A percentile compares a stretch with the other conserved stretches of the same genome.
These are phyloP conservation scores for Arenaria interpres DNA, from an alignment of 2,113 vertebrate species.

Conservation along the genomic window DNA sequence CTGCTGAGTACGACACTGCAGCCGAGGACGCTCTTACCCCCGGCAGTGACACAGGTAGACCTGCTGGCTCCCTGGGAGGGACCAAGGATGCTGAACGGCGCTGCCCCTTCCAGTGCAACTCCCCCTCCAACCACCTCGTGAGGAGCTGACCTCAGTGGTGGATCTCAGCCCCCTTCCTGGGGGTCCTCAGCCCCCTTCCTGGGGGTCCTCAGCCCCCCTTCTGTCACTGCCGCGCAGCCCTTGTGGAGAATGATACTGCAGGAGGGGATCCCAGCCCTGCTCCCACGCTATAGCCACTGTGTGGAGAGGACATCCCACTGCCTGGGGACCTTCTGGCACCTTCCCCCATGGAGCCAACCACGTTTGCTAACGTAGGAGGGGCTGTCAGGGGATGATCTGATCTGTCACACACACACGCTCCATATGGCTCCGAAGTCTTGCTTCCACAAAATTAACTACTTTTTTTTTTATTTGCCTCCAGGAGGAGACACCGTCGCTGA, in stretches of 20 bases:
- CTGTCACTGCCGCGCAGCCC: rapidly evolving
- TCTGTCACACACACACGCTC: rapidly evolving
- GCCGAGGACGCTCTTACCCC: rapidly evolving
- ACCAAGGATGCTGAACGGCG: rapidly evolving
- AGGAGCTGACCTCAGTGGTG: rapidly evolving
- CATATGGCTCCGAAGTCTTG: rapidly evolving
- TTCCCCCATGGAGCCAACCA: not conserved
- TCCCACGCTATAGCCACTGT: rapidly evolving
- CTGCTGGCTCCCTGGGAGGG: rapidly evolving
- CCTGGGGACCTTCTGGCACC: not conserved
- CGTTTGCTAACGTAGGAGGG: rapidly evolving
- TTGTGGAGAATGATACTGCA: not conserved
- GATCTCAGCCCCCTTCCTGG: not conserved
- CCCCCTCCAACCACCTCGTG: rapidly evolving
- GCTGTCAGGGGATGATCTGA: not conserved
- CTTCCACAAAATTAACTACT: not conserved
- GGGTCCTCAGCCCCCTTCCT: not conserved
- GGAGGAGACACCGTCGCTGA: rapidly evolving
- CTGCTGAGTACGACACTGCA: not conserved
- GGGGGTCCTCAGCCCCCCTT: too few species aligned
- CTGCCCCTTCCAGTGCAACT: not conserved
- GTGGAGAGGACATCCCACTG: rapidly evolving
- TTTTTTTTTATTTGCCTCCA: not conserved
- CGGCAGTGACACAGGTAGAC: rapidly evolving
- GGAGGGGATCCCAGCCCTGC: not conserved